Evolutionary conservation across 2,113 vertebrate species (phyloP), one percentile per base, ranked within the genome.

Genomic region (Polyodon spathula): DNA sequence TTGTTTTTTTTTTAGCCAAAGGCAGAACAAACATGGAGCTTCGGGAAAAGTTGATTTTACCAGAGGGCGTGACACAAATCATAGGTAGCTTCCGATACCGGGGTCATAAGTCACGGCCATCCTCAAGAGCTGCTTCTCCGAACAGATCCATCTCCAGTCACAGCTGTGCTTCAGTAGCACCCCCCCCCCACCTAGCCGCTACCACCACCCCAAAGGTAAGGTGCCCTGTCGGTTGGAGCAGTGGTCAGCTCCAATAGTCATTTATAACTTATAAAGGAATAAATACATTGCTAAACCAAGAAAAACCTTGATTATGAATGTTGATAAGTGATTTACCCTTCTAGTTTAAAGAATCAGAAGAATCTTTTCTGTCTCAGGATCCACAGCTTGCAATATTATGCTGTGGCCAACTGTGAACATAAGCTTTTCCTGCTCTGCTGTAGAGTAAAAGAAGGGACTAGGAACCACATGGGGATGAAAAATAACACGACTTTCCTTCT

Each of bases 21-120:
- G 96, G 95, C 64, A 89, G 96, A 66, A 99, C 96, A 8, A 99
- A 99, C 1, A 61, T 99, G 81, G 95, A 99, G 70, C 88, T 99
- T 39, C 86, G 96, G 1, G 96, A 99, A 68, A 99, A 98, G 81
- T 98, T 98, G 78, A 97, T 98, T 65, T 73, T 99, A 68, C 94
- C 96, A 1, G 95, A 99, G 6, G 94, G 94, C 41, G 84, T 92
- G 74, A 92, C 88, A 55, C 96, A 97, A 74, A 86, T 90, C 69
- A 97, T 98, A 91, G 88, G 94, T 14, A 93, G 93, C 63, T 99
- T 99, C 84, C 89, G 94, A 64, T 92, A 94, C 37, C 77, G 94
- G 66, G 96, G 94, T 48, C 92, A 94, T 1, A 87, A 92, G 59
- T 98, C 95, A 2, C 85, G 94, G 37, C 96, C 96, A 0, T 97